Evolutionary conservation across 2,797 vertebrate species (phyloP).

Genomic region (Ctenopoma multispine): DNA sequence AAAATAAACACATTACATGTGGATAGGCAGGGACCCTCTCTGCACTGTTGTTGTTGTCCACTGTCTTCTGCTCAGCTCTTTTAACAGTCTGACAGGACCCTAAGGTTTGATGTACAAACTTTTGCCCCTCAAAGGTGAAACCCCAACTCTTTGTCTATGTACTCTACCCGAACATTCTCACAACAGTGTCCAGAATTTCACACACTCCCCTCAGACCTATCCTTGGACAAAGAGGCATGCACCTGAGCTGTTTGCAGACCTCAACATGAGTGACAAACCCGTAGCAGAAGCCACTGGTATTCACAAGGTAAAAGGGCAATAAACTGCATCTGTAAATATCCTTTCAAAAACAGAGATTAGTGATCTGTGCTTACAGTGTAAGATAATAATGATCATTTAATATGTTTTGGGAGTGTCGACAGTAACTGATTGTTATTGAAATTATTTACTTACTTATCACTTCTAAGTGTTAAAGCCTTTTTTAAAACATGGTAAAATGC

Average conservation of each 20-base stretch:
- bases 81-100: slow-evolving; percentile 52
- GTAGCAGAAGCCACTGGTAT: slow-evolving; percentile 45
- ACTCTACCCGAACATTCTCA: slow-evolving; percentile 63
- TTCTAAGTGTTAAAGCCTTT: not conserved
- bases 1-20: not conserved
- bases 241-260: slow-evolving; percentile 52
- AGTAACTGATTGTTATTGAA: not conserved
- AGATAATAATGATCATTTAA: slow-evolving; percentile 29
- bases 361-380: slow-evolving; percentile 29
- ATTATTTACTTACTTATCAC: not conserved
- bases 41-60: slow-evolving; percentile 30
- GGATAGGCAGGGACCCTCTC: slow-evolving; percentile 20
- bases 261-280: slow-evolving; percentile 49
- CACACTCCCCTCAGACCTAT: slow-evolving; percentile 57
- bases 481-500: too few species aligned
- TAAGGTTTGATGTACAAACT: slow-evolving; percentile 34
- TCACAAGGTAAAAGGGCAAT: slow-evolving; percentile 39
- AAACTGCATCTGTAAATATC: slow-evolving; percentile 40
- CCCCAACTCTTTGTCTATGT: slow-evolving; percentile 39
- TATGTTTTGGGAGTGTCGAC: not conserved
- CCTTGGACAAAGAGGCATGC: slow-evolving; percentile 23
- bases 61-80: slow-evolving; percentile 37
- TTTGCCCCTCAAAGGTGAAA: slow-evolving; percentile 34
- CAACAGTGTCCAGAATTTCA: slow-evolving; percentile 79
- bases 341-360: not conserved